A percentile compares a stretch with the other conserved stretches of the same genome.
phyloP scores from a whole-genome alignment of 1,140 invertebrate genomes.

The Bombus vancouverensis region DNA sequence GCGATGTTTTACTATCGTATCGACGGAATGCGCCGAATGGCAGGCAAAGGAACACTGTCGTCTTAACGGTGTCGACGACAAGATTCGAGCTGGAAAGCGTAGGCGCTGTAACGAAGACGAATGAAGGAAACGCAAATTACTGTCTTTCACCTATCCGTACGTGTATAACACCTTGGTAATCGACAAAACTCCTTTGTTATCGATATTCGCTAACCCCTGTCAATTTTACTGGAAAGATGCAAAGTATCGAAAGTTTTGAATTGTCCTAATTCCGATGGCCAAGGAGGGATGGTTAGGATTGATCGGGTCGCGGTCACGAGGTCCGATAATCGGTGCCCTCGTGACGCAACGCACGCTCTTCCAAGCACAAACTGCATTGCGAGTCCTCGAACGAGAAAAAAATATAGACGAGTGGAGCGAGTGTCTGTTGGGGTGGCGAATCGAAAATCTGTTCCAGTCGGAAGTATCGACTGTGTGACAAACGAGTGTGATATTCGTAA shows the following conservation, averaged over 20 bases:
- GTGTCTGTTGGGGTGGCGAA: not conserved
- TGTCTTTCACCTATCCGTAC: too few species aligned
- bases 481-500: not conserved
- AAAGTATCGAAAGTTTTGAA: not conserved
- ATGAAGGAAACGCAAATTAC: too few species aligned
- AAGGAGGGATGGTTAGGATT: not conserved
- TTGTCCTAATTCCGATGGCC: not conserved
- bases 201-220: too few species aligned
- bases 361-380: not conserved
- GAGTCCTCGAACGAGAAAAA: not conserved
- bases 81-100: too few species aligned
- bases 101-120: too few species aligned
- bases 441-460: not conserved
- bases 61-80: too few species aligned
- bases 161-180: too few species aligned
- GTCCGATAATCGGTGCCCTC: not conserved
- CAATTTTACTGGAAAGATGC: not conserved
- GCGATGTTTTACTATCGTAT: too few species aligned
- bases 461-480: not conserved
- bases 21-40: too few species aligned
- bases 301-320: not conserved
- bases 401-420: not conserved
- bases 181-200: too few species aligned
- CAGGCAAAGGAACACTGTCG: too few species aligned
- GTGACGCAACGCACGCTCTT: not conserved